phyloP scores from a whole-genome alignment of 1,140 invertebrate species.

The Caenorhabditis inopinata region DNA sequence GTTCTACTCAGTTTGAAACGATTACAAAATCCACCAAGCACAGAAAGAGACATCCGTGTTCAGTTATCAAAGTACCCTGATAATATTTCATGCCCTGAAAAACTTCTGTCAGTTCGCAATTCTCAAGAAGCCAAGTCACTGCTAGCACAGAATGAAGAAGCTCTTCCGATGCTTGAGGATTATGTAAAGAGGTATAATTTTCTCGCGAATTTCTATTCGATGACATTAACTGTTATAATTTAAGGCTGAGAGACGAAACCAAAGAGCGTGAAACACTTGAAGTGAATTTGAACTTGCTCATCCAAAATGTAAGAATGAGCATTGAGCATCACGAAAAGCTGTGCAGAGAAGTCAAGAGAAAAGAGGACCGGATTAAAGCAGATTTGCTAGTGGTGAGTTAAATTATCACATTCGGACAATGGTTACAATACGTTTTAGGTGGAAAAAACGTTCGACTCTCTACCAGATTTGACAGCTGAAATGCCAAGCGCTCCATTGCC shows the following conservation, averaged over 20 bases:
- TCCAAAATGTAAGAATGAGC: slow-evolving; percentile 14
- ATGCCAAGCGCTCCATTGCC: slow-evolving; percentile 3
- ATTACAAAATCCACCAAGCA: slow-evolving; percentile 28
- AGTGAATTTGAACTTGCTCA: slow-evolving; percentile 17
- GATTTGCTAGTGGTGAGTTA: not conserved
- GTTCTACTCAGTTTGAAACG: slow-evolving; percentile 1
- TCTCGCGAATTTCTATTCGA: not conserved
- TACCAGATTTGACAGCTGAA: slow-evolving; percentile 19
- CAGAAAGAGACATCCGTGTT: slow-evolving; percentile 1
- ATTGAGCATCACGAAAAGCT: slow-evolving; percentile 22
- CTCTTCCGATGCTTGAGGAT: slow-evolving; percentile 15
- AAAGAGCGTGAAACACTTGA: slow-evolving; percentile 29
- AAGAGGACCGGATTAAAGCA: slow-evolving; percentile 36
- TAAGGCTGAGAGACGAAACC: slow-evolving; percentile 22
- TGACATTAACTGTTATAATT: not conserved
- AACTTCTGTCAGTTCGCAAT: slow-evolving; percentile 45
- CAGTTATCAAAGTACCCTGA: slow-evolving; percentile 49
- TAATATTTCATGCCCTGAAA: slow-evolving; percentile 53
- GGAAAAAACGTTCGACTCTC: slow-evolving; percentile 32
- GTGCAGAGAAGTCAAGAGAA: slow-evolving; percentile 27
- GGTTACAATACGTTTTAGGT: slow-evolving; percentile 10
- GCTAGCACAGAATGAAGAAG: slow-evolving; percentile 39
- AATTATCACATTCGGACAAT: not conserved
- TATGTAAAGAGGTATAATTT: slow-evolving; percentile 36
- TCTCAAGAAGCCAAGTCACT: slow-evolving; percentile 45